Conservation (phyloP, 1,140 invertebrate genomes). For the Lasaia peninsularis region DNA sequence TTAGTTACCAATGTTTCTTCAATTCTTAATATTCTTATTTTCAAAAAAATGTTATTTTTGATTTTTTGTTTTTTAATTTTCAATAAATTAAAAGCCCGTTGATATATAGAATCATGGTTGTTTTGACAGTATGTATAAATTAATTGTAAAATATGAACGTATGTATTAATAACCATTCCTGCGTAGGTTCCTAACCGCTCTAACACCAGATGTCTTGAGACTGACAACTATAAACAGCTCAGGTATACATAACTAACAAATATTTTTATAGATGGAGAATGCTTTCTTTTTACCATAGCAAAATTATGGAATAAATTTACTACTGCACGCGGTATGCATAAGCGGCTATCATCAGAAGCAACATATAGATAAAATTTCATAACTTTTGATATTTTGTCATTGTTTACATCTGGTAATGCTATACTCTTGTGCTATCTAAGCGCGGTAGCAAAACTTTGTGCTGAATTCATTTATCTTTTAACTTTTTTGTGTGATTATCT, state of each 20-base stretch:
- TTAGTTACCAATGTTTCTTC: background rate
- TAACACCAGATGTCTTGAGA: conserved; percentile 76
- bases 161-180: conserved; percentile 38
- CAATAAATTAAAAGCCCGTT: background rate
- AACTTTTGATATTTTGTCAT: background rate
- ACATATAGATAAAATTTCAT: background rate
- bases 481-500: background rate
- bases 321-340: background rate
- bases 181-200: conserved; percentile 76
- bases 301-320: background rate
- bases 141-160: background rate
- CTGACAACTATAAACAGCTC: conserved; percentile 76
- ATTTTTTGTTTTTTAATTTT: background rate
- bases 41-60: background rate
- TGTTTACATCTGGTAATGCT: background rate
- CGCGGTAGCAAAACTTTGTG: background rate
- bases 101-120: background rate
- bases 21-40: background rate
- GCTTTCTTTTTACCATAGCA: conserved; percentile 48
- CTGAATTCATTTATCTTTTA: background rate
- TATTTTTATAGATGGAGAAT: conserved; percentile 59
- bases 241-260: conserved; percentile 66
- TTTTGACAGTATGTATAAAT: background rate
- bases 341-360: background rate
- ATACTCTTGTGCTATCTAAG: background rate